phyloP scores from a whole-genome alignment of 2,797 vertebrate species.

The Yasuhikotakia modesta region DNA sequence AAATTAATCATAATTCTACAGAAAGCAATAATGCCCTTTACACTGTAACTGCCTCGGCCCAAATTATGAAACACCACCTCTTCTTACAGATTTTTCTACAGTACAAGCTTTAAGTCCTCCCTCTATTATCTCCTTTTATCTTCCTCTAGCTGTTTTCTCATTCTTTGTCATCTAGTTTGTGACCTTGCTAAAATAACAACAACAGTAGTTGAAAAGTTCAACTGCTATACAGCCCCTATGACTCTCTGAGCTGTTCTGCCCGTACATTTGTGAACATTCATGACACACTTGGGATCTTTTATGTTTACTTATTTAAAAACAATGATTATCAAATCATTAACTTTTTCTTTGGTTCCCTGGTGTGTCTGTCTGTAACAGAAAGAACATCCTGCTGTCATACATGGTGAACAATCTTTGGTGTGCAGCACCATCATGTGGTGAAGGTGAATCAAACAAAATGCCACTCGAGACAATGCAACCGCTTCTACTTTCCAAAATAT shows the following conservation, averaged over 20 bases:
- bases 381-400: neutral
- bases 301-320: neutral
- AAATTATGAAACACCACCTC: neutral
- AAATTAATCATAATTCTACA: too few species aligned
- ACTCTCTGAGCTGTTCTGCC: neutral
- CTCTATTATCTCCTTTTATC: neutral
- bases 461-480: neutral
- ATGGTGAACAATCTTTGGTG: conserved; percentile 6
- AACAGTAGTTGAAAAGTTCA: conserved; percentile 6
- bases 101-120: neutral
- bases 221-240: conserved; percentile 5
- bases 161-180: neutral
- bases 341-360: neutral
- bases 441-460: neutral
- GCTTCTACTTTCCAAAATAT: neutral
- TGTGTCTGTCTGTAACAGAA: neutral
- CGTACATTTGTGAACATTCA: neutral
- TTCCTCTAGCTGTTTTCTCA: neutral
- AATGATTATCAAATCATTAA: neutral
- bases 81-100: neutral
- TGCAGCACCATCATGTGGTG: conserved; percentile 61
- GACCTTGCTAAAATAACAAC: neutral
- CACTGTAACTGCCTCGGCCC: too few species aligned
- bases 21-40: too few species aligned
- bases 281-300: neutral